phyloP scores from a whole-genome alignment of 1,140 invertebrate genomes.

The Zophobas morio region DNA sequence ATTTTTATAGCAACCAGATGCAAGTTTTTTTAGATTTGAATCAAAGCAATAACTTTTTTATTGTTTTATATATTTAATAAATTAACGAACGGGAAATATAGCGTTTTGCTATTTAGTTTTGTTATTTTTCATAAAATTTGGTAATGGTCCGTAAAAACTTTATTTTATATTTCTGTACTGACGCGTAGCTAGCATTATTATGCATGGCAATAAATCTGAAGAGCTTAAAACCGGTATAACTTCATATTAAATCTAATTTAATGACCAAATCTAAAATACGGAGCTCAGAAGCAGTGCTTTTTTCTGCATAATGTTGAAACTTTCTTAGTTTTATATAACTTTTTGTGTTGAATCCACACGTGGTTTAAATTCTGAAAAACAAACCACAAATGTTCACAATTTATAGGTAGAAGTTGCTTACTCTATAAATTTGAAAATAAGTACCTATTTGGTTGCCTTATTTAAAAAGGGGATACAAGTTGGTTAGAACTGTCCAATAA shows the following conservation, averaged over 20 bases:
- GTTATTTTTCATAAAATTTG: constrained; percentile 8
- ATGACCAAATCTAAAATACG: constrained; percentile 19
- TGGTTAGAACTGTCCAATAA: too few relatives aligned
- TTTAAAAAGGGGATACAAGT: too few relatives aligned
- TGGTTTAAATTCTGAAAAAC: not conserved
- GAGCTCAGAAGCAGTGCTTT: not conserved
- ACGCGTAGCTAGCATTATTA: constrained; percentile 36
- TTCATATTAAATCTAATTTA: constrained; percentile 8
- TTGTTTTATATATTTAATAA: not conserved
- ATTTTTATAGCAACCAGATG: not conserved
- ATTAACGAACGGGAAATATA: not conserved
- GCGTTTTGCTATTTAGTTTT: not conserved
- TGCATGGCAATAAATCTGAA: constrained; percentile 24
- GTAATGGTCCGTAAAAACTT: constrained; percentile 2
- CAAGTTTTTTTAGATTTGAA: not conserved
- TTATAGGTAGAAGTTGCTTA: not conserved
- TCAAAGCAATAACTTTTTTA: too few relatives aligned
- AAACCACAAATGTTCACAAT: not conserved
- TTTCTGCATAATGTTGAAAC: too few relatives aligned
- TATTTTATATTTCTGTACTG: constrained; percentile 24
- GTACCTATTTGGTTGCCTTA: too few relatives aligned
- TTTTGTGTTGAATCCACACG: too few relatives aligned
- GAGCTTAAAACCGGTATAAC: constrained; percentile 11
- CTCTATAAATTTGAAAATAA: not conserved
- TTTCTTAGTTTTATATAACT: not conserved